These are phyloP conservation scores for Chlorodrepanis virens DNA, from an alignment of 2,113 vertebrate species.

Conservation along the genomic window DNA sequence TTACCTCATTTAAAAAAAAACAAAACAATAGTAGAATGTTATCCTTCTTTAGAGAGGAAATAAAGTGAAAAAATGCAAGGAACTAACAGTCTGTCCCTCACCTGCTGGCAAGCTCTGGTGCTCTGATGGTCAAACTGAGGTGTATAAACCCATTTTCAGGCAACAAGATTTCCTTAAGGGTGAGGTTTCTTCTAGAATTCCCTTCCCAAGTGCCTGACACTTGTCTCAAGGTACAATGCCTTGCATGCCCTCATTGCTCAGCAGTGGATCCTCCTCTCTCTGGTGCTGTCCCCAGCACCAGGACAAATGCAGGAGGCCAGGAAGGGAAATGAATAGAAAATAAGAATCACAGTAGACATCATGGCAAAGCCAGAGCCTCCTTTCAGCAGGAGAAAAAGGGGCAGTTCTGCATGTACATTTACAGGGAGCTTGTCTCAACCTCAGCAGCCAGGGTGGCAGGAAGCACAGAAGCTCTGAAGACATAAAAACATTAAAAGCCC, in stretches of 20 bases:
- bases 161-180: background rate
- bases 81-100: background rate
- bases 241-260: background rate
- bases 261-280: background rate
- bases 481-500: background rate
- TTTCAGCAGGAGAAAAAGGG: background rate
- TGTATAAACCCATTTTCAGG: background rate
- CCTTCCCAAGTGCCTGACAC: background rate
- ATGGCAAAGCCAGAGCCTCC: background rate
- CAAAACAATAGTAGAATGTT: background rate
- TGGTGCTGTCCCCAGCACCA: background rate
- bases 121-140: background rate
- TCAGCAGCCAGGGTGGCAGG: background rate
- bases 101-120: background rate
- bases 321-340: background rate
- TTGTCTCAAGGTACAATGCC: background rate
- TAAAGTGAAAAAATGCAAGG: background rate
- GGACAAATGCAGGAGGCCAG: fast-evolving
- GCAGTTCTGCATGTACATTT: background rate
- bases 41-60: background rate
- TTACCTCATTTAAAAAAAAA: background rate
- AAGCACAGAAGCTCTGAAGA: background rate
- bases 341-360: fast-evolving
- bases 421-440: background rate
- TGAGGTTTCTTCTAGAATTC: background rate